These are phyloP conservation scores for Phenacoccus solenopsis DNA, from an alignment of 1,140 invertebrate species.

Conservation along the genomic window DNA sequence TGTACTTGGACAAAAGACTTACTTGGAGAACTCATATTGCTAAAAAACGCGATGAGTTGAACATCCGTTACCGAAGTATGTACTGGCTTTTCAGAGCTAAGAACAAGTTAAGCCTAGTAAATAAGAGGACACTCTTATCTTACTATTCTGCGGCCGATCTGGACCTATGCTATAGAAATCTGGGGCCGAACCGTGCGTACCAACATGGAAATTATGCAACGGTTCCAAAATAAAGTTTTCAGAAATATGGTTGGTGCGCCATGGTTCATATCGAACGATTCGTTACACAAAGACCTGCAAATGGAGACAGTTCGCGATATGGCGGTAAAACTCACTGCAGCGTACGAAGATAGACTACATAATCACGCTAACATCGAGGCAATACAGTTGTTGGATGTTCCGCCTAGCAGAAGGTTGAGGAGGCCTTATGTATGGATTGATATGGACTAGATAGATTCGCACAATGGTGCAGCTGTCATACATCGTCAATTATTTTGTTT, in stretches of 20 bases:
- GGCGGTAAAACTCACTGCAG: too few relatives aligned
- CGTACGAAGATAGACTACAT: too few relatives aligned
- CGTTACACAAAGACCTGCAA: not conserved
- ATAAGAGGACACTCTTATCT: conserved; percentile 30
- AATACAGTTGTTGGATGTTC: too few relatives aligned
- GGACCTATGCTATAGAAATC: conserved; percentile 30
- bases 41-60: conserved; percentile 15
- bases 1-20: not conserved
- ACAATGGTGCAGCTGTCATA: too few relatives aligned
- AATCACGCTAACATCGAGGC: too few relatives aligned
- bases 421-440: too few relatives aligned
- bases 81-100: conserved; percentile 26
- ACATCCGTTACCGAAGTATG: conserved; percentile 14
- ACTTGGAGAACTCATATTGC: conserved; percentile 5
- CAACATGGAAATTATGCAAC: conserved; percentile 27
- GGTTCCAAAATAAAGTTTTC: conserved; percentile 18
- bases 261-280: not conserved
- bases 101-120: conserved; percentile 25
- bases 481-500: too few relatives aligned
- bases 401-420: too few relatives aligned
- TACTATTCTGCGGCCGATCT: conserved; percentile 29
- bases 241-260: not conserved
- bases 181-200: conserved; percentile 29
- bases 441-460: too few relatives aligned
- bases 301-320: too few relatives aligned